A percentile compares a stretch with the other conserved stretches of the same genome.
phyloP scores from a whole-genome alignment of 37 sponge, comb jelly and placozoan genomes.

The Lycopodina hypogea region DNA sequence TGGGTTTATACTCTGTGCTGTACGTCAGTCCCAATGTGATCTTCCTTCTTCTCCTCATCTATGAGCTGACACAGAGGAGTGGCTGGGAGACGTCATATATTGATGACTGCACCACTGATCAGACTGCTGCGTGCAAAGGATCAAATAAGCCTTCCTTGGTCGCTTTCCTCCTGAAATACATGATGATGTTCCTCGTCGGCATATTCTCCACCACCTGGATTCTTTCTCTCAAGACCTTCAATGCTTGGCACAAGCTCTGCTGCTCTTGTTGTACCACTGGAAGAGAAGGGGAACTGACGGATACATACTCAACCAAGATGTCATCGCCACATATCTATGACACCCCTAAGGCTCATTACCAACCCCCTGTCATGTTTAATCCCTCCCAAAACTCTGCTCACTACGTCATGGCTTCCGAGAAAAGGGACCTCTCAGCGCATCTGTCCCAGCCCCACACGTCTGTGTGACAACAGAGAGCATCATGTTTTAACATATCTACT shows the following conservation, averaged over 20 bases:
- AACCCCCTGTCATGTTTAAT: not conserved
- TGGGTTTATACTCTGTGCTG: slow-evolving; percentile 75
- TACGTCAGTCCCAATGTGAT: slow-evolving; percentile 79
- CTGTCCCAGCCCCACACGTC: slow-evolving; percentile 12
- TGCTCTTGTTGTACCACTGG: slow-evolving; percentile 23
- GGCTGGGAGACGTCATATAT: slow-evolving; percentile 51
- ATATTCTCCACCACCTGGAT: slow-evolving; percentile 73
- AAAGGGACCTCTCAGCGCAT: not conserved
- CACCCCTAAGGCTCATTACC: not conserved
- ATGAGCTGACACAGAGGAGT: slow-evolving; percentile 45
- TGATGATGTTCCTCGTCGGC: slow-evolving; percentile 66
- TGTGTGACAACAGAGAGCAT: too few relatives aligned
- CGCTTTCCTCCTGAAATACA: slow-evolving; percentile 61
- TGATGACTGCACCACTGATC: not conserved
- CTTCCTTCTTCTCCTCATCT: slow-evolving; percentile 53
- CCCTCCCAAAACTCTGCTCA: not conserved
- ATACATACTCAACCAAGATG: not conserved
- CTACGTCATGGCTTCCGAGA: not conserved
- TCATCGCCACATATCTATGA: not conserved
- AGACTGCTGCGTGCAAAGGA: not conserved
- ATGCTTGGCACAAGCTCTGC: slow-evolving; percentile 76
- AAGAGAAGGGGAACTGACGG: not conserved
- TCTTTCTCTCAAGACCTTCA: slow-evolving; percentile 67
- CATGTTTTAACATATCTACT: too few relatives aligned
- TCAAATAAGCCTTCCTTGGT: slow-evolving; percentile 16